phyloP scores from a whole-genome alignment of 2,888 invertebrate genomes.

The Thecocarcelia acutangulata region DNA sequence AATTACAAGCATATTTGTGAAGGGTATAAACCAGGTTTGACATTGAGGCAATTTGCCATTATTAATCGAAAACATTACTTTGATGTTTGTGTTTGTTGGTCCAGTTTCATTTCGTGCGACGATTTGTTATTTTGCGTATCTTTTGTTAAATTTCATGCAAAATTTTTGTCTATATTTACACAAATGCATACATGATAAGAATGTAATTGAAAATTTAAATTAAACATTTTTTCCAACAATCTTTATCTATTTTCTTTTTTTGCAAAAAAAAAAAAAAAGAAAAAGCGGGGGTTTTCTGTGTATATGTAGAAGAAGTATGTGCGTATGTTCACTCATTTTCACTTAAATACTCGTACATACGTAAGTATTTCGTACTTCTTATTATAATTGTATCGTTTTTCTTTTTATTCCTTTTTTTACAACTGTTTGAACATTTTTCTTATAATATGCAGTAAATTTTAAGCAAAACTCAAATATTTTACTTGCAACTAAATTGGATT shows the following conservation, averaged over 20 bases:
- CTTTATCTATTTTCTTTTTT: constrained; percentile 6
- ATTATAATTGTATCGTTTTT: constrained; percentile 14
- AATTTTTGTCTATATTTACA: constrained; percentile 41
- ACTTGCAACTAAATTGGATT: constrained; percentile 72
- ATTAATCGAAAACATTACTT: too few species aligned
- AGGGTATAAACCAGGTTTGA: too few species aligned
- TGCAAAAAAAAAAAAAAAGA: background rate
- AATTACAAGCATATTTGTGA: too few species aligned
- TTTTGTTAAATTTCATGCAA: background rate
- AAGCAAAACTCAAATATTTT: constrained; percentile 72
- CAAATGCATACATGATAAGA: constrained; percentile 58
- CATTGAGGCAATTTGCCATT: too few species aligned
- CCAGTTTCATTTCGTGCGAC: too few species aligned
- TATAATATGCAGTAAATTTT: constrained; percentile 72
- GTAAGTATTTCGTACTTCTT: constrained; percentile 13
- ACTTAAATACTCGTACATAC: too few species aligned
- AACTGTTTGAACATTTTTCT: constrained; percentile 53
- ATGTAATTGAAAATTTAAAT: constrained; percentile 65
- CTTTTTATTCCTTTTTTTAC: background rate
- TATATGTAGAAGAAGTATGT: background rate
- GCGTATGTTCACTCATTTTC: constrained; percentile 4
- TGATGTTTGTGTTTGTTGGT: too few species aligned
- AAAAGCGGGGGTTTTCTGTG: background rate
- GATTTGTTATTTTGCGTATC: too few species aligned
- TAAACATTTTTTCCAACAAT: constrained; percentile 35